Evolutionary conservation across 2,113 vertebrate genomes (phyloP).

Genomic region (Zingel zingel): DNA sequence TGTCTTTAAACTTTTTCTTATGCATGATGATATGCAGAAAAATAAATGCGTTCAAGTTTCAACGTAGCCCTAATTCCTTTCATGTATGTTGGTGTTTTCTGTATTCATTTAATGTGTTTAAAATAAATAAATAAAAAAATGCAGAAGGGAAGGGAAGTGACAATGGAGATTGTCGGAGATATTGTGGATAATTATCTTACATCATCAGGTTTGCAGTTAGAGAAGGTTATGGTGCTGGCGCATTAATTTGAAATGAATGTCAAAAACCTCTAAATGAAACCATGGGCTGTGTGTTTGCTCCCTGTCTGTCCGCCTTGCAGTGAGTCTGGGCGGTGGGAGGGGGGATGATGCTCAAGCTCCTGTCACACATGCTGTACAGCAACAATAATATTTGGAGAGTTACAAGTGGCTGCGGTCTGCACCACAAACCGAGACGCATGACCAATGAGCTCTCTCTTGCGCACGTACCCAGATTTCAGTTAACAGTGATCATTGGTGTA

Average conservation of each 20-base stretch:
- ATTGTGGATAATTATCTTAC: not conserved
- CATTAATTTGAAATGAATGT: not conserved
- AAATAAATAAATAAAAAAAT: too few species aligned
- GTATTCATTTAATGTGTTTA: not conserved
- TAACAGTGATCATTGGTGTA: slow-evolving; percentile 50
- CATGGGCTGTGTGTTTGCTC: not conserved
- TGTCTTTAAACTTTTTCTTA: not conserved
- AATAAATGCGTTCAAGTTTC: not conserved
- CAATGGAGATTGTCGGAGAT: too few species aligned
- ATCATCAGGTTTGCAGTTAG: not conserved
- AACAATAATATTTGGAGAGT: slow-evolving; percentile 78
- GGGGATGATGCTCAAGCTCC: slow-evolving; percentile 39
- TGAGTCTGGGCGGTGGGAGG: slow-evolving; percentile 10
- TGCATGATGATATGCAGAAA: not conserved
- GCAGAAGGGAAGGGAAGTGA: too few species aligned
- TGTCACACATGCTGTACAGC: slow-evolving; percentile 65
- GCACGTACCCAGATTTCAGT: slow-evolving; percentile 63
- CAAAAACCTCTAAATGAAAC: not conserved
- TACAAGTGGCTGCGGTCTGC: slow-evolving; percentile 76
- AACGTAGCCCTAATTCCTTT: too few species aligned
- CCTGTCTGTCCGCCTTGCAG: not conserved
- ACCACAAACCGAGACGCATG: slow-evolving; percentile 55
- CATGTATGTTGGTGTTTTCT: not conserved
- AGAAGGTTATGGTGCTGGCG: too few species aligned
- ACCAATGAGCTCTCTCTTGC: slow-evolving; percentile 70